Evolutionary conservation across 2,113 vertebrate species (phyloP), one percentile per base, ranked within the genome.

Genomic region (Sander vitreus): DNA sequence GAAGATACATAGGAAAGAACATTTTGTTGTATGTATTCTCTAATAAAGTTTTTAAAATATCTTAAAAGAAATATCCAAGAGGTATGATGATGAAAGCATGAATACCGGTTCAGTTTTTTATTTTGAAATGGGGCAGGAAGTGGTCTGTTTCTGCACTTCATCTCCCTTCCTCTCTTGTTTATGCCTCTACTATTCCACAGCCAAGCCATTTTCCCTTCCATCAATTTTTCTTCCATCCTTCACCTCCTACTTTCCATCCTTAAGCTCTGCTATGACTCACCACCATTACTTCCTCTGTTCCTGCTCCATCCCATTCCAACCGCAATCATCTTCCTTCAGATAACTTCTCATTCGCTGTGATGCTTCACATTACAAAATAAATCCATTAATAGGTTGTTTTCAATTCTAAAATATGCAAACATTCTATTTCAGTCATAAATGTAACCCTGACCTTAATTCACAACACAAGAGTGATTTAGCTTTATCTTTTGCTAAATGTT

Each of bases 81-180:
- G 47, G 50, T 50, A 27, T 21, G 1, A 25, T 48, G 36, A 10
- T 48, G 15, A 58, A 71, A 43, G 39, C 39, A 43, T 43, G 14
- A 43, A 72, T 30, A 59, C 21, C 21, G 11, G 25, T 33, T 25
- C 16, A 55, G 7, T 53, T 60, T 69, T 72, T 72, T 76, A 73
- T 76, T 81, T 80, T 75, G 71, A 51, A 79, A 81, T 57, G 76
- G 54, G 66, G 54, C 81, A 91, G 87, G 85, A 73, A 63, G 63
- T 45, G 63, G 59, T 57, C 54, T 78, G 58, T 86, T 89, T 79
- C 68, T 80, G 70, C 66, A 62, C 19, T 54, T 72, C 47, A 62
- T n/a, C 27, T 59, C 58, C 72, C 53, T 43, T 43, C 70, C 60
- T 33, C 73, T 69, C 48, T 63, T 78, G 39, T 79, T 71, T 78